Conservation (phyloP, 2,888 invertebrate genomes). For the Piscicola geometra region DNA sequence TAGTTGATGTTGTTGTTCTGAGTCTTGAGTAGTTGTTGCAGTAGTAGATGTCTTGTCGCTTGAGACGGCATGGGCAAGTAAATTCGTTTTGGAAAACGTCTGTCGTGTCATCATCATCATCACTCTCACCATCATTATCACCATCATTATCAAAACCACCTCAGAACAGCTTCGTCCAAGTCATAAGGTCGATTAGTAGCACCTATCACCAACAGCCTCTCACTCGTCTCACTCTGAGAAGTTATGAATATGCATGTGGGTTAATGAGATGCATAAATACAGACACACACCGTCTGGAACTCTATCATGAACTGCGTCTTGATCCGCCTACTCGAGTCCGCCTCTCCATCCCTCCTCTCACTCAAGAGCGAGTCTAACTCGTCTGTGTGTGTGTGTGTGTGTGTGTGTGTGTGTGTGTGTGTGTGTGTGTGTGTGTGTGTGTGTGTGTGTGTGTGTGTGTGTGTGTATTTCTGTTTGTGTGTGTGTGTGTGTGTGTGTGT, state of each 20-base stretch:
- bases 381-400: too few relatives aligned
- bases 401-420: background rate
- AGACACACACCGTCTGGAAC: slow-evolving; percentile 73
- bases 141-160: slow-evolving; percentile 56
- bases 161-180: slow-evolving; percentile 87
- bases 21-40: slow-evolving; percentile 73
- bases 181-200: slow-evolving; percentile 98
- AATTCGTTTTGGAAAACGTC: slow-evolving; percentile 91
- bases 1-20: slow-evolving; percentile 68
- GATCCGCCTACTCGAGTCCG: slow-evolving; percentile 84
- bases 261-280: too few relatives aligned
- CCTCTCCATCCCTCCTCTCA: slow-evolving; percentile 86
- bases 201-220: slow-evolving; percentile 90
- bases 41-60: slow-evolving; percentile 70
- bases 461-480: too few relatives aligned
- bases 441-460: too few relatives aligned
- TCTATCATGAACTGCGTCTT: slow-evolving; percentile 98
- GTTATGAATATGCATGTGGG: too few relatives aligned
- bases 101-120: slow-evolving; percentile 48
- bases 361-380: slow-evolving; percentile 94
- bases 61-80: slow-evolving; percentile 88
- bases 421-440: too few relatives aligned
- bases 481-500: too few relatives aligned
- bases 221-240: slow-evolving; percentile 62
- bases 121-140: background rate